Evolutionary conservation across 2,113 vertebrate genomes (phyloP).

Genomic region (western clawed frog (Xenopus tropicalis)): UCB_Xtro_10.0 CM004448.2:107795001-107795500

Average conservation of each 20-base stretch:
- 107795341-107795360: constrained; percentile 34
- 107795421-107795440: not conserved
- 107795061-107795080: no score
- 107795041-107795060: no score
- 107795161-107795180: no score
- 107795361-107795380: constrained; percentile 18
- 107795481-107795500: no score
- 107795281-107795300: constrained; percentile 45
- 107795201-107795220: not conserved
- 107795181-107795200: not conserved
- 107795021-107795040: no score
- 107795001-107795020: no score
- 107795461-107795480: no score
- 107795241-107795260: constrained; percentile 36
- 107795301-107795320: constrained; percentile 43
- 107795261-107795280: constrained; percentile 43
- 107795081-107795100: no score
- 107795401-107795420: not conserved
- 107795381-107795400: constrained; percentile 12
- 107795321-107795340: constrained; percentile 39
- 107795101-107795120: no score
- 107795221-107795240: not conserved
- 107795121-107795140: no score
- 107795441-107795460: no score
- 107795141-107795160: no score